Percentiles rank a stretch among this genome's conserved stretches.
These are phyloP conservation scores for Calliopsis andreniformis DNA, from an alignment of 1,140 invertebrate species.

Conservation along the genomic window DNA sequence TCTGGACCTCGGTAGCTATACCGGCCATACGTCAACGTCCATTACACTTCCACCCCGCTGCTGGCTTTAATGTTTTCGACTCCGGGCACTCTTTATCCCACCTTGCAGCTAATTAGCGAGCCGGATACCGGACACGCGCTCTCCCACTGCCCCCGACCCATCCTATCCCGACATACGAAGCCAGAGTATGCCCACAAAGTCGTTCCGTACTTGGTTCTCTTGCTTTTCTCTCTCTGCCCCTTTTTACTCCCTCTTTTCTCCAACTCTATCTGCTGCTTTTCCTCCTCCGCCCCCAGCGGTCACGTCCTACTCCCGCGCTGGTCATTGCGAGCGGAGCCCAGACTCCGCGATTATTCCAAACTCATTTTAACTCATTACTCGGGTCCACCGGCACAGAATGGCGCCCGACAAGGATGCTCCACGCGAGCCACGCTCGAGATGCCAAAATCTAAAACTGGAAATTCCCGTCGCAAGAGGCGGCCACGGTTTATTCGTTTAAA, in stretches of 20 bases:
- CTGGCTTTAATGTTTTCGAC: slow-evolving; percentile 73
- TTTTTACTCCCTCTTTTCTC: slow-evolving; percentile 44
- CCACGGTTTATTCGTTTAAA: slow-evolving; percentile 18
- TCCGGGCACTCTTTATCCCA: slow-evolving; percentile 72
- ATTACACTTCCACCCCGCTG: slow-evolving; percentile 65
- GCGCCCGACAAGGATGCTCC: slow-evolving; percentile 56
- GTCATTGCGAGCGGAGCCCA: slow-evolving; percentile 53
- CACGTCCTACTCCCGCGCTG: slow-evolving; percentile 49
- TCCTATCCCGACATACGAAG: slow-evolving; percentile 27
- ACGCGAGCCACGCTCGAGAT: slow-evolving; percentile 32
- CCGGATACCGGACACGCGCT: slow-evolving; percentile 71
- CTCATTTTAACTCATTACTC: slow-evolving; percentile 76
- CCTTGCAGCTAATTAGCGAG: slow-evolving; percentile 75
- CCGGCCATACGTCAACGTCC: slow-evolving; percentile 71
- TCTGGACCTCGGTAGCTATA: slow-evolving; percentile 60
- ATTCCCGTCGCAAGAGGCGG: slow-evolving; percentile 17
- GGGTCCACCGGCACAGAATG: slow-evolving; percentile 60
- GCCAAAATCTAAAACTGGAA: slow-evolving; percentile 42
- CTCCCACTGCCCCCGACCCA: slow-evolving; percentile 42
- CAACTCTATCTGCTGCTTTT: slow-evolving; percentile 36
- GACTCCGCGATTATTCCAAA: slow-evolving; percentile 74
- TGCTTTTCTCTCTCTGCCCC: slow-evolving; percentile 57
- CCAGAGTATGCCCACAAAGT: slow-evolving; percentile 54
- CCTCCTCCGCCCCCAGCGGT: slow-evolving; percentile 35
- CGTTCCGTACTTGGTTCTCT: slow-evolving; percentile 42